phyloP scores from a whole-genome alignment of 2,797 vertebrate genomes.

The Aulostomus chinensis region DNA sequence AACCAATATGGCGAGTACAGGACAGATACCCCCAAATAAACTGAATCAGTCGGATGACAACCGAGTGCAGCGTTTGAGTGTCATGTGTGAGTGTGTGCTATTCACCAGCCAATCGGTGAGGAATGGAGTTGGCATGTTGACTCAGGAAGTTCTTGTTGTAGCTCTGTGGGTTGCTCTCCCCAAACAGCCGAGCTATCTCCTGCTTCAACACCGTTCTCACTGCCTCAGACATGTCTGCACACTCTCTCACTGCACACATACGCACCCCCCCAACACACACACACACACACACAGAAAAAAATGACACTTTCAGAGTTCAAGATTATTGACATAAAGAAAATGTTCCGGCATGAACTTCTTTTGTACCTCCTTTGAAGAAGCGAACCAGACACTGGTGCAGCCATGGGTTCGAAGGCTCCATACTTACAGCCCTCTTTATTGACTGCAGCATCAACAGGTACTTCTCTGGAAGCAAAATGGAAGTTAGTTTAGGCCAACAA shows the following conservation, averaged over 20 bases:
- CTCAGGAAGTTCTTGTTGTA: slow-evolving; percentile 97
- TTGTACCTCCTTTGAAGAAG: slow-evolving; percentile 96
- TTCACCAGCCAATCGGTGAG: slow-evolving; percentile 96
- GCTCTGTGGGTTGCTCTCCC: slow-evolving; percentile 95
- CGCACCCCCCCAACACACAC: no score
- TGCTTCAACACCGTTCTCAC: slow-evolving; percentile 97
- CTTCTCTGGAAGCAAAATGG: slow-evolving; percentile 81
- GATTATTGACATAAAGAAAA: no score
- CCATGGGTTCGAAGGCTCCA: slow-evolving; percentile 95
- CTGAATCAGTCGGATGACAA: no score
- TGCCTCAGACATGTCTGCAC: slow-evolving; percentile 90
- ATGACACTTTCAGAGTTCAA: no score
- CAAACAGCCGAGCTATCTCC: slow-evolving; percentile 96
- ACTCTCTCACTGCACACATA: no score
- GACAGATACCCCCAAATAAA: no score
- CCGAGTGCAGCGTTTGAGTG: no score
- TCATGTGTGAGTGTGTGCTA: neutral
- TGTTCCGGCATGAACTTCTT: neutral
- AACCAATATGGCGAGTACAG: no score
- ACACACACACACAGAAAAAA: no score
- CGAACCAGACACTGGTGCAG: slow-evolving; percentile 98
- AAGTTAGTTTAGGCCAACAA: no score
- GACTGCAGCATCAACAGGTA: slow-evolving; percentile 98
- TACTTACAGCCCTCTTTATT: slow-evolving; percentile 92
- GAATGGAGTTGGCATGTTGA: slow-evolving; percentile 94